A percentile compares a stretch with the other conserved stretches of the same genome.
Conservation (phyloP, 2,797 vertebrate species). For the Setipinna tenuifilis region DNA sequence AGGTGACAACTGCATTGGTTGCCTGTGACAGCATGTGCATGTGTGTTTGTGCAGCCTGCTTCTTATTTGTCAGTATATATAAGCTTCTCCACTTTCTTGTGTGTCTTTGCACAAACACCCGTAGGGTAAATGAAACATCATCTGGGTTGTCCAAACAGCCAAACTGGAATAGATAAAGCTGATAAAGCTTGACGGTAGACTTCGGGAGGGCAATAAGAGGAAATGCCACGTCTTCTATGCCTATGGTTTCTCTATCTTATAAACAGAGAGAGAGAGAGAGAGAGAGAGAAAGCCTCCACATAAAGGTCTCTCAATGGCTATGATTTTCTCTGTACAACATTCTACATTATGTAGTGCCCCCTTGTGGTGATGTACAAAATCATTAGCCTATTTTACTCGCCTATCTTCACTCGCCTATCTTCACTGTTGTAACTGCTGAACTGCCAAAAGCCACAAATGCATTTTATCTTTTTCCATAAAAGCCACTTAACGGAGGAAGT, state of each 20-base stretch:
- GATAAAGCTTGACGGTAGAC: background rate
- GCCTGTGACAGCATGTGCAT: background rate
- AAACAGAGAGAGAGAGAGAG: no score
- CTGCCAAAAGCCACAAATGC: background rate
- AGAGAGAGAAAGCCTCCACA: background rate
- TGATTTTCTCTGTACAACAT: background rate
- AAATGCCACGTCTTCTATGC: background rate
- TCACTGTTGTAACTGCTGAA: background rate
- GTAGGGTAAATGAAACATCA: background rate
- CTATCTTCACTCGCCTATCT: background rate
- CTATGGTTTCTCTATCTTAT: background rate
- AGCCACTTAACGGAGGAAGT: constrained; percentile 14
- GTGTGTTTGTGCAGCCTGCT: background rate
- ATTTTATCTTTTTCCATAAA: background rate
- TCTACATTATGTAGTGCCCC: background rate
- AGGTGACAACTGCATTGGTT: background rate
- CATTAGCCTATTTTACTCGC: constrained; percentile 7
- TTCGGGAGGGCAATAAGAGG: background rate
- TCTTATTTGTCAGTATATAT: background rate
- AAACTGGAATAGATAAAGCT: background rate
- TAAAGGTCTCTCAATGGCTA: background rate
- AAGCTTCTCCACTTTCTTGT: background rate
- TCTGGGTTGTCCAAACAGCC: background rate
- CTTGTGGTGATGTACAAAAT: background rate
- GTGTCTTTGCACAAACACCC: background rate